Percentiles rank a stretch among this genome's conserved stretches.
Evolutionary conservation across 2,113 vertebrate species (phyloP).

Genomic region (Podilymbus podiceps): DNA sequence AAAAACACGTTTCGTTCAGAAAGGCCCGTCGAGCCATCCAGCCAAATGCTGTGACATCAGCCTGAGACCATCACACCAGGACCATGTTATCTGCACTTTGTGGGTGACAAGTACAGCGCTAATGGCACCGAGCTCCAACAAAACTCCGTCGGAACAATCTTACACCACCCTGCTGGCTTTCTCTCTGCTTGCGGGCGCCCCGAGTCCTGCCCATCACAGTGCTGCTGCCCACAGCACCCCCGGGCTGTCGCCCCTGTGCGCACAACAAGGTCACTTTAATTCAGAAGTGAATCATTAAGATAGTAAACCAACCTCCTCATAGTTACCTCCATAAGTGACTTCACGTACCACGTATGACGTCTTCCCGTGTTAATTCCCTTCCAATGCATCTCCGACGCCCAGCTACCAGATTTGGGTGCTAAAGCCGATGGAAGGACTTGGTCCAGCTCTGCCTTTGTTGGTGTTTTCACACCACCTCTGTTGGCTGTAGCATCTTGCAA

Average conservation of each 20-base stretch:
- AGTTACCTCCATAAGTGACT: not conserved
- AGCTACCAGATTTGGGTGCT: not conserved
- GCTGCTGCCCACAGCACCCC: not conserved
- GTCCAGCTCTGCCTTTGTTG: not conserved
- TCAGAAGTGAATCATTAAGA: not conserved
- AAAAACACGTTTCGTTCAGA: not conserved
- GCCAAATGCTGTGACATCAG: not conserved
- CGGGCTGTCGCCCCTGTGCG: not conserved
- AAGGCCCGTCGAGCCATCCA: fast-evolving
- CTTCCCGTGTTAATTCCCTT: not conserved
- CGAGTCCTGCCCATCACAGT: fast-evolving
- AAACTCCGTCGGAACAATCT: fast-evolving
- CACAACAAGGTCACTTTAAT: not conserved
- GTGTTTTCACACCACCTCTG: not conserved
- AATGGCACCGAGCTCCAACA: no score
- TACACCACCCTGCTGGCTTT: not conserved
- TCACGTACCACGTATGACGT: fast-evolving
- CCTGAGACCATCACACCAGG: fast-evolving
- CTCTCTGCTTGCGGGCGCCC: not conserved
- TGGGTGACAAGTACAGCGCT: not conserved
- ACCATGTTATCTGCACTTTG: fast-evolving
- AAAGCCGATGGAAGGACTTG: fast-evolving
- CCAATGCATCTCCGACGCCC: not conserved
- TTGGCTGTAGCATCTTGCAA: not conserved
- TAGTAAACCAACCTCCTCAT: not conserved